These are phyloP conservation scores for Seladonia tumulorum DNA, from an alignment of 2,888 invertebrate genomes.

Conservation along the genomic window DNA sequence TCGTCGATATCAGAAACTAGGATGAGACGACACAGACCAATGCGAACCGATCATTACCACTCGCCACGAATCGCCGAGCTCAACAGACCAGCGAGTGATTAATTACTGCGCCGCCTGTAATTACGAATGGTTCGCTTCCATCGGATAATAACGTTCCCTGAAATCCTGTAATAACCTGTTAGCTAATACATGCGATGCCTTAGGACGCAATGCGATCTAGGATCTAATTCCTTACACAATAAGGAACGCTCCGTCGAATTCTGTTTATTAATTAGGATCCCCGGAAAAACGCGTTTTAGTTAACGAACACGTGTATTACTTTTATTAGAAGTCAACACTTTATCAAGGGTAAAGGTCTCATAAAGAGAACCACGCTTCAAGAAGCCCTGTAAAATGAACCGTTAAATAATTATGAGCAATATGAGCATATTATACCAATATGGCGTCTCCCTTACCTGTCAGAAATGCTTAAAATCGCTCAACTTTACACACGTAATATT, in stretches of 20 bases:
- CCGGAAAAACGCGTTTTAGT: not conserved
- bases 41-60: not conserved
- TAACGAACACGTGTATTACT: not conserved
- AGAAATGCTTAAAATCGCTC: too few species aligned
- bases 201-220: conserved; percentile 17
- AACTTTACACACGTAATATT: too few species aligned
- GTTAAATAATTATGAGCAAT: too few species aligned
- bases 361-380: too few species aligned
- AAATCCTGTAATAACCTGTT: conserved; percentile 37
- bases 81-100: conserved; percentile 51
- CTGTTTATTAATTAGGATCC: not conserved
- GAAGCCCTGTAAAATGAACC: too few species aligned
- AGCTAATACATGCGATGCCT: conserved; percentile 15
- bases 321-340: too few species aligned
- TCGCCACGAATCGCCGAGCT: not conserved
- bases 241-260: not conserved
- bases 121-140: conserved; percentile 46
- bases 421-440: too few species aligned
- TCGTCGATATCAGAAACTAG: conserved; percentile 53
- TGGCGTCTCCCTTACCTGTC: too few species aligned
- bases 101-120: conserved; percentile 59
- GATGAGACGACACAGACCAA: conserved; percentile 33
- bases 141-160: conserved; percentile 58
- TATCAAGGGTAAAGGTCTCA: too few species aligned
- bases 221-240: conserved; percentile 31